Evolutionary conservation across 30 jellyfish, hydroid and myxozoan genomes (phyloP).

Genomic region (Mastigias papua): DNA sequence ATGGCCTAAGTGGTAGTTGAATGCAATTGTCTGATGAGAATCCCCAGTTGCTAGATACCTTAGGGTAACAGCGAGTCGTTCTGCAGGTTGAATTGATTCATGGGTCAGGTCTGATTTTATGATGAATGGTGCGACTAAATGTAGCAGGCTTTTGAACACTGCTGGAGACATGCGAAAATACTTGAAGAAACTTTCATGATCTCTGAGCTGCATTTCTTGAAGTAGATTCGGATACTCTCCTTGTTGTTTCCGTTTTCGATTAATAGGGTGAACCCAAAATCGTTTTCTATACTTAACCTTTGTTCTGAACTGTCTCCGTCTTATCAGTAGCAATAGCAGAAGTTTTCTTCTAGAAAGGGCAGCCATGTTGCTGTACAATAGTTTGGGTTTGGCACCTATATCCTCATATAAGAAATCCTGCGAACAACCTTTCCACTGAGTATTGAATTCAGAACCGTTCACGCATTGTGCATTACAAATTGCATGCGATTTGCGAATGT

Average conservation of each 20-base stretch:
- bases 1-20: constrained; percentile 29
- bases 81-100: constrained; percentile 24
- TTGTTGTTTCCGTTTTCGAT: constrained; percentile 55
- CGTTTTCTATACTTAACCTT: constrained; percentile 46
- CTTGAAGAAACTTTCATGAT: constrained; percentile 65
- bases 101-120: constrained; percentile 1
- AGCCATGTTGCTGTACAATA: constrained; percentile 6
- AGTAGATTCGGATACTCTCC: constrained; percentile 56
- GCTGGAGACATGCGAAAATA: constrained; percentile 27
- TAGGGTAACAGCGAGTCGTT: constrained; percentile 7
- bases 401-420: constrained; percentile 2
- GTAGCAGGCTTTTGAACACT: constrained; percentile 1
- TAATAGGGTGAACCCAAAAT: constrained; percentile 57
- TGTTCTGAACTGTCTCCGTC: constrained; percentile 62
- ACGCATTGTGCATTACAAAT: constrained; percentile 8
- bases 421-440: constrained; percentile 17
- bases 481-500: constrained; percentile 23
- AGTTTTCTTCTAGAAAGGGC: constrained; percentile 24
- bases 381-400: not conserved
- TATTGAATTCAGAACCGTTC: constrained; percentile 36
- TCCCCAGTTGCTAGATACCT: constrained; percentile 40
- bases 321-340: constrained; percentile 33
- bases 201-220: constrained; percentile 73
- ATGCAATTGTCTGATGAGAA: constrained; percentile 28
- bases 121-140: constrained; percentile 8